A percentile compares a stretch with the other conserved stretches of the same genome.
Conservation (phyloP, 2,888 invertebrate genomes). For the Didymodactylos carnosus region DNA sequence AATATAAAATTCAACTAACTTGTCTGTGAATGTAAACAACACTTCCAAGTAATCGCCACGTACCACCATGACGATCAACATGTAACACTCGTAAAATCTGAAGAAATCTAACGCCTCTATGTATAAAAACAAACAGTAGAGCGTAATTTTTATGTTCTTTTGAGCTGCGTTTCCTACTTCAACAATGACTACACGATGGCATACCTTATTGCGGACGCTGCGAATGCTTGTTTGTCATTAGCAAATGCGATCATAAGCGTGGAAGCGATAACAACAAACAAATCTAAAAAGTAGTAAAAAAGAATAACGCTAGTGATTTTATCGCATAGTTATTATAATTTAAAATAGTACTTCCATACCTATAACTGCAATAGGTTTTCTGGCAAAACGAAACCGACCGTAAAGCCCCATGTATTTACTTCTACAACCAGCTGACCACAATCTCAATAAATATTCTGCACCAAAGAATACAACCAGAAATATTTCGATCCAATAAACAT, state of each 20-base stretch:
- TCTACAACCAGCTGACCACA: slow-evolving; percentile 64
- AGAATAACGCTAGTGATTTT: background rate
- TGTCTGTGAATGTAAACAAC: slow-evolving; percentile 66
- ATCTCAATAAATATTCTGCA: slow-evolving; percentile 51
- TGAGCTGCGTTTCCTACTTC: too few relatives aligned
- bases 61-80: slow-evolving; percentile 63
- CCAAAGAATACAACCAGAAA: slow-evolving; percentile 62
- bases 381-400: slow-evolving; percentile 53
- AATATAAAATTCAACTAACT: slow-evolving; percentile 36
- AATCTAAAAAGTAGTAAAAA: slow-evolving; percentile 40
- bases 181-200: too few relatives aligned
- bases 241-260: slow-evolving; percentile 57
- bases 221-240: slow-evolving; percentile 63
- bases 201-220: slow-evolving; percentile 65
- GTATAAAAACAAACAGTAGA: too few relatives aligned
- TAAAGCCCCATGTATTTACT: slow-evolving; percentile 61
- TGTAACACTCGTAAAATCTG: slow-evolving; percentile 66
- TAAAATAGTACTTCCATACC: slow-evolving; percentile 40
- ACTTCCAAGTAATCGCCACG: slow-evolving; percentile 60
- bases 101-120: slow-evolving; percentile 57
- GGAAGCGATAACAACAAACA: slow-evolving; percentile 60
- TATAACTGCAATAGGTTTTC: slow-evolving; percentile 65
- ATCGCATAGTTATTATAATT: background rate
- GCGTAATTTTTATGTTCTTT: too few relatives aligned
- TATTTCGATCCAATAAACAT: slow-evolving; percentile 43